Evolutionary conservation across 2,797 vertebrate species (phyloP), one percentile per base, ranked within the genome.

Genomic region (Ptychadena robeensis): DNA sequence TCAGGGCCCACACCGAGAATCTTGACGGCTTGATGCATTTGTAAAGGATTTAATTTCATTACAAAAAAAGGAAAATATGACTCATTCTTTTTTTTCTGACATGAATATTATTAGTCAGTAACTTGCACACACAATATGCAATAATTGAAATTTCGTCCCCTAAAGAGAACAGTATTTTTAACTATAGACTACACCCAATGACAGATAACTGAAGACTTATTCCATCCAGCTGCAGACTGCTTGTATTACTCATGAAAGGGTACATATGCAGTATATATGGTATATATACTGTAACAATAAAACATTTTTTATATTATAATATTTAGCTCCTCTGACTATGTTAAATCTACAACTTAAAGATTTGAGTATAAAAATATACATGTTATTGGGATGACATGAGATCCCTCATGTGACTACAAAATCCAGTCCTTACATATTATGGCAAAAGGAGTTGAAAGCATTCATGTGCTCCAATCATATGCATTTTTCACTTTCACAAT

Each of bases 21-120:
- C 27, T 18, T 28, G 28, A 79, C 44, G 32, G 30, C 59, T 59
- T 69, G 34, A 15, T 18, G 30, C 28, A 38, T n/a, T 53, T 35
- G 64, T 70, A 14, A 31, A 18, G 9, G 9, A 79, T 78, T 78
- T 34, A 48, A 25, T 77, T 57, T 25, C 44, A 79, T 40, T 31
- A 25, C 69, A 57, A 53, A 73, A n/a, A 30, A 38, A 67, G 34
- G 65, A 67, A 67, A 67, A 2, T 18, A 4, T n/a, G 31, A 67
- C n/a, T 67, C 69, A 72, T 22, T 44, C 65, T 67, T 10, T 27
- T n/a, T 25, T 25, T 69, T 12, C 67, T 37, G 38, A 25, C 27
- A 61, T 25, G 25, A 61, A 61, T 61, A 9, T 25, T 12, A 61
- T 61, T 61, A 28, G 59, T 25, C n/a, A 28, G 59, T 61, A 61